Evolutionary conservation across 2,888 invertebrate genomes (phyloP), one percentile per base, ranked within the genome.

Genomic region (Campaea margaritaria): DNA sequence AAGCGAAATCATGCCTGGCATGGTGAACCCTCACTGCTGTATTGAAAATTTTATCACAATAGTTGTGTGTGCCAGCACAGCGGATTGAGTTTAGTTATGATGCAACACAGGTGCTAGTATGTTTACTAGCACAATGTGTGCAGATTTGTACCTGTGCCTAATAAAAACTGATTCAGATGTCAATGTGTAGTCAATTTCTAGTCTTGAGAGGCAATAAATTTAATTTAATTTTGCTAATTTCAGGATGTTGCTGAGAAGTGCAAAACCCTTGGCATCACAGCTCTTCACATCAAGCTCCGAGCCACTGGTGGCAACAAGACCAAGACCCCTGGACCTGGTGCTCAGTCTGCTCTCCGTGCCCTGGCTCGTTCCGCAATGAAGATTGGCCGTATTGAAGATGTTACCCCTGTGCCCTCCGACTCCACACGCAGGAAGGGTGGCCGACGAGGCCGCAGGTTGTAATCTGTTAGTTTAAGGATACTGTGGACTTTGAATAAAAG

Each of bases 401-500:
- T 99, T 10, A 99, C 99, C 10, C 99, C 99, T 16, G 99, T 99
- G 90, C 99, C 99, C 80, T 99, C 99, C 57, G 99, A 99, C 93
- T 97, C 98, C 67, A 99, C 99, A 55, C 96, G 99, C 86, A 98
- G 99, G 95, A 99, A 99, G 97, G 99, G 99, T 86, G 99, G 99
- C 93, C 96, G 99, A 85, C 97, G 99, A 94, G 99, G 99, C 94
- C 97, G 99, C 93, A 96, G 99, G 94, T 95, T 99, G 95, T 99
- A 99, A 95, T 93, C 85, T 89, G 82, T 85, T 89, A 90, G 86
- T 80, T 72, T 87, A 90, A 90, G 89, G 67, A 70, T 67, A 86
- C 88, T 91, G 86, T 90, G 76, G 75, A 82, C 87, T 91, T 81
- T 76, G 51, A 90, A 87, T 89, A 89, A 84, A 86, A 52, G 73